Conservation (phyloP, 2,888 invertebrate species). For the Parelbella ahira region DNA sequence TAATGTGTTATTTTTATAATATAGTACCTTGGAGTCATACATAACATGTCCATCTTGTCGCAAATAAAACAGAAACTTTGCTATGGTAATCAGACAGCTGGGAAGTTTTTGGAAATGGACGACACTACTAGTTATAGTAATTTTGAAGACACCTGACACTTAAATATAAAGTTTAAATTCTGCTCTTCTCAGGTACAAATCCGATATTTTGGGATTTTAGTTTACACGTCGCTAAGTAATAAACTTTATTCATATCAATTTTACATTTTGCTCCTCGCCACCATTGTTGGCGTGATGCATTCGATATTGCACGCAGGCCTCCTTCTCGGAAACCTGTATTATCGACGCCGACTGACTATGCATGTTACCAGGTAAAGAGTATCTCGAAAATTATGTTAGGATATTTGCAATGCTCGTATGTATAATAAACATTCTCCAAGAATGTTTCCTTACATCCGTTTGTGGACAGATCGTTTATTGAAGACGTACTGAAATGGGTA, state of each 20-base stretch:
- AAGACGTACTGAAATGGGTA: not conserved
- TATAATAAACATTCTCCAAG: slow-evolving; percentile 22
- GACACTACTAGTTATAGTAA: too few species aligned
- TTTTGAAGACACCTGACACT: too few species aligned
- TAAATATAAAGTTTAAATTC: too few species aligned
- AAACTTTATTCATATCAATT: slow-evolving; percentile 9
- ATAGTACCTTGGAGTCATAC: too few species aligned
- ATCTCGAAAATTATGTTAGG: slow-evolving; percentile 27
- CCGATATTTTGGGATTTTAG: too few species aligned
- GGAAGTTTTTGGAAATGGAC: too few species aligned
- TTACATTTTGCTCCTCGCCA: slow-evolving; percentile 9
- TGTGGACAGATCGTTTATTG: slow-evolving; percentile 11
- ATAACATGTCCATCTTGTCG: too few species aligned
- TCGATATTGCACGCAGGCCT: slow-evolving; percentile 17
- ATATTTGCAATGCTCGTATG: slow-evolving; percentile 21
- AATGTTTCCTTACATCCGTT: slow-evolving; percentile 18
- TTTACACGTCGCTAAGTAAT: too few species aligned
- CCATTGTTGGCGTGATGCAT: slow-evolving; percentile 12
- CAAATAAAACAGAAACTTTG: too few species aligned
- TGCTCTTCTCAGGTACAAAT: too few species aligned
- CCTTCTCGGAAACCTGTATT: slow-evolving; percentile 16
- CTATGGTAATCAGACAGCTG: too few species aligned
- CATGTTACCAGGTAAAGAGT: slow-evolving; percentile 26
- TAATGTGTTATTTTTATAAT: too few species aligned
- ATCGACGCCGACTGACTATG: slow-evolving; percentile 25